Evolutionary conservation across 1,140 invertebrate species (phyloP).

Genomic region (Hormaphis cornu): DNA sequence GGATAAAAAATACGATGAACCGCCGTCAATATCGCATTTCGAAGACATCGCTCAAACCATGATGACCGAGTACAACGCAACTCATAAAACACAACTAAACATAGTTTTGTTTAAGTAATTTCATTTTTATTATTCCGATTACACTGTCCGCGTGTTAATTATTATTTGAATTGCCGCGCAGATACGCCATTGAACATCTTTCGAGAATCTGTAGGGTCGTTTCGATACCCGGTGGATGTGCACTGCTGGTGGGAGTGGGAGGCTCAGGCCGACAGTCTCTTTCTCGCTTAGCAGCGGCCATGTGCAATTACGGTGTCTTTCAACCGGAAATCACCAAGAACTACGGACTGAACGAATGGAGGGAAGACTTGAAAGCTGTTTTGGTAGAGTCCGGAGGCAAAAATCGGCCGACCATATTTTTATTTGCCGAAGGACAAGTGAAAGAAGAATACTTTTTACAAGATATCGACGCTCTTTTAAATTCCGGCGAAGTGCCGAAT

Average conservation of each 20-base stretch:
- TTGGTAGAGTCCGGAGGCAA: slow-evolving; percentile 66
- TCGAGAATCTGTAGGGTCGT: slow-evolving; percentile 76
- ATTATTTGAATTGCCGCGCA: no score
- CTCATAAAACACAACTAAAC: slow-evolving; percentile 79
- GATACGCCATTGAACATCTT: slow-evolving; percentile 79
- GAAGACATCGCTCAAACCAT: slow-evolving; percentile 53
- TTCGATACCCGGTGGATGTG: slow-evolving; percentile 65
- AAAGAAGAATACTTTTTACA: slow-evolving; percentile 79
- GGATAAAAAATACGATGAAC: slow-evolving; percentile 75
- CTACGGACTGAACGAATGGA: slow-evolving; percentile 71
- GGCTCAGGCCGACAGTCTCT: slow-evolving; percentile 82
- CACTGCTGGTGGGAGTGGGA: slow-evolving; percentile 71
- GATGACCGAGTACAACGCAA: slow-evolving; percentile 77
- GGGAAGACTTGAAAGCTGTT: slow-evolving; percentile 74
- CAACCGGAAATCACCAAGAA: slow-evolving; percentile 81
- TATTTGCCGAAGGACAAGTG: slow-evolving; percentile 79
- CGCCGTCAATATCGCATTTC: slow-evolving; percentile 61
- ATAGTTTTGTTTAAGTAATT: slow-evolving; percentile 67
- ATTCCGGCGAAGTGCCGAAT: slow-evolving; percentile 87
- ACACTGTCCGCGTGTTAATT: no score
- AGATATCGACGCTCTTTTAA: slow-evolving; percentile 79
- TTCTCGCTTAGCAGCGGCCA: slow-evolving; percentile 63
- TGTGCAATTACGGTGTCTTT: slow-evolving; percentile 64
- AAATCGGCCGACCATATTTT: slow-evolving; percentile 65
- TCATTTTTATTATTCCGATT: not conserved